Evolutionary conservation across 2,888 invertebrate species (phyloP).

Genomic region (Mellilla xanthometata): DNA sequence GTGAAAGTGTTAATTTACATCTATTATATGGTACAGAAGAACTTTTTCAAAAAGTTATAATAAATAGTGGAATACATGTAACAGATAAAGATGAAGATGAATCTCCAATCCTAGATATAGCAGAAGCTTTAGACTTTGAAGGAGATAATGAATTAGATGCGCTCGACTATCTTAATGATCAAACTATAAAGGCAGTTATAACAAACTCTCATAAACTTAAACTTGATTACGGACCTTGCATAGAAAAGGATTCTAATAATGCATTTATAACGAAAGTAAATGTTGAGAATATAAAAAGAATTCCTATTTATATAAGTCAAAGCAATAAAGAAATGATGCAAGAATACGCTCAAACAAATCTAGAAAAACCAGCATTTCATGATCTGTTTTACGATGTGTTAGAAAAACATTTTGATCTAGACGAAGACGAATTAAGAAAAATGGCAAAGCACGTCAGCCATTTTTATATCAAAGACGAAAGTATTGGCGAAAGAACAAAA

Average conservation of each 20-base stretch:
- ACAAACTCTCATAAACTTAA: constrained; percentile 15
- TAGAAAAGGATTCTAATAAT: constrained; percentile 19
- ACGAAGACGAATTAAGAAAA: constrained; percentile 24
- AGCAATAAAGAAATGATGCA: constrained; percentile 19
- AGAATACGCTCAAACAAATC: constrained; percentile 12
- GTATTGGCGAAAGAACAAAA: constrained; percentile 19
- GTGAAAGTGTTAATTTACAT: constrained; percentile 27
- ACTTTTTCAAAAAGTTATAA: constrained; percentile 29
- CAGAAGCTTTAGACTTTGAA: constrained; percentile 21
- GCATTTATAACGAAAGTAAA: constrained; percentile 16
- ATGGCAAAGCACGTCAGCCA: constrained; percentile 29
- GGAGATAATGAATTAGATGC: constrained; percentile 16
- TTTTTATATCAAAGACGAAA: constrained; percentile 37
- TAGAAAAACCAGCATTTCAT: constrained; percentile 9
- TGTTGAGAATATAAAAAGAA: constrained; percentile 12
- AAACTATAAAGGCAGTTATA: constrained; percentile 20
- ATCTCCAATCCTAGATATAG: constrained; percentile 16
- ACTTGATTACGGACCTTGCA: constrained; percentile 22
- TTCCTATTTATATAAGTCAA: constrained; percentile 21
- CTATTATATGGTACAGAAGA: constrained; percentile 21
- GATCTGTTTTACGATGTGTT: constrained; percentile 15
- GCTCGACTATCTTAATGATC: constrained; percentile 16
- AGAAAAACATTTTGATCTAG: constrained; percentile 22
- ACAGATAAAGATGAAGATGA: constrained; percentile 12
- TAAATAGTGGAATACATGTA: constrained; percentile 23